Percentiles rank a stretch among this genome's conserved stretches.
Evolutionary conservation across 2,113 vertebrate genomes (phyloP).

Genomic region (Cercocebus atys): DNA sequence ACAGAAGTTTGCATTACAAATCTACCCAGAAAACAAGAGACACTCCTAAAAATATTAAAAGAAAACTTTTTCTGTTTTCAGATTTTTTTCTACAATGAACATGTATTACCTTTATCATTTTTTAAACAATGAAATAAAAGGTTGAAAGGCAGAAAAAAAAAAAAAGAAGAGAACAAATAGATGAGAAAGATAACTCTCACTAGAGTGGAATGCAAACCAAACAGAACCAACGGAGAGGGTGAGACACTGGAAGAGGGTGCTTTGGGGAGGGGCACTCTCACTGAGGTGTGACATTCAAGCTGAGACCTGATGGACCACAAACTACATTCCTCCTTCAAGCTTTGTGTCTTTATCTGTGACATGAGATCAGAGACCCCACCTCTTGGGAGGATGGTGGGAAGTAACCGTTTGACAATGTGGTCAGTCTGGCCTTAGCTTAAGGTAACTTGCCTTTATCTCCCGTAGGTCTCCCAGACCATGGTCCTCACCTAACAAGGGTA

Average conservation of each 20-base stretch:
- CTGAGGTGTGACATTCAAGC: neutral
- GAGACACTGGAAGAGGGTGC: neutral
- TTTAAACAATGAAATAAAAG: neutral
- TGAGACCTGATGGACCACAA: neutral
- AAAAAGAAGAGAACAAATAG: neutral
- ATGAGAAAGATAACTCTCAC: too few species aligned
- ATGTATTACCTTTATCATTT: neutral
- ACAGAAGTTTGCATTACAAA: neutral
- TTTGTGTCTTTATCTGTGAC: neutral
- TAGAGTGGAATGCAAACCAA: neutral
- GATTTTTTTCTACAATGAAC: neutral
- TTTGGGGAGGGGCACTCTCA: accelerated
- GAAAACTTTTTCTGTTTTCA: neutral
- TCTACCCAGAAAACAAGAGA: neutral
- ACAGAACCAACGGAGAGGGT: accelerated
- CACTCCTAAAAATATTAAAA: neutral
- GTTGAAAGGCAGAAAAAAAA: neutral
- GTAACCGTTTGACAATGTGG: too few species aligned
- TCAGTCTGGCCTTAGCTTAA: neutral
- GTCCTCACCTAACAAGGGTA: neutral
- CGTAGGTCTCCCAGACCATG: neutral
- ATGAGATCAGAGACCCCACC: neutral
- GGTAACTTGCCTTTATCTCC: neutral
- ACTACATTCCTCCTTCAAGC: neutral
- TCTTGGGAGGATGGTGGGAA: accelerated